Percentiles rank a stretch among this genome's conserved stretches.
Evolutionary conservation across 2,797 vertebrate species (phyloP).

Genomic region (Molossus molossus): DNA sequence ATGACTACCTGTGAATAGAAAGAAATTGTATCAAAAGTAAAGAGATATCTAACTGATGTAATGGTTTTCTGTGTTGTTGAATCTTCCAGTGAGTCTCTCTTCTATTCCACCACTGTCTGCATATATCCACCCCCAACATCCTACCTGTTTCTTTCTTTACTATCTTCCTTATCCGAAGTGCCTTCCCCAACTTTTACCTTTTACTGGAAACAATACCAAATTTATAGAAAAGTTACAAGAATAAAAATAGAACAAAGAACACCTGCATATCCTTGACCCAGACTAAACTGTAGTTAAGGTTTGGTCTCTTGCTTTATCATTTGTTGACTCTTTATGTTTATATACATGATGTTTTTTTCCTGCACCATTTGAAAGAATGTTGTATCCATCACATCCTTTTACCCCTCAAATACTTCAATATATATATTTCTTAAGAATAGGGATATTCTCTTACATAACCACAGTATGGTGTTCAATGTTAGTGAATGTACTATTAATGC

Average conservation of each 20-base stretch:
- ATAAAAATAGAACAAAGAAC: slow-evolving; percentile 17
- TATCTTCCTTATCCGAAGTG: neutral
- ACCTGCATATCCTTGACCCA: neutral
- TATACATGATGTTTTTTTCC: neutral
- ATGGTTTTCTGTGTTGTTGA: neutral
- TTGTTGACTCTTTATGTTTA: slow-evolving; percentile 26
- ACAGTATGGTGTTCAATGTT: neutral
- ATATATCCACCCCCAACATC: neutral
- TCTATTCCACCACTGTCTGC: neutral
- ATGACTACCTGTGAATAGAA: neutral
- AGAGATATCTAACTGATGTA: neutral
- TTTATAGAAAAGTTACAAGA: neutral
- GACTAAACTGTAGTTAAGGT: slow-evolving; percentile 3
- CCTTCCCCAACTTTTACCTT: neutral
- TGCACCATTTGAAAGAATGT: slow-evolving; percentile 26
- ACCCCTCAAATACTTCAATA: neutral
- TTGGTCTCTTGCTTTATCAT: slow-evolving; percentile 51
- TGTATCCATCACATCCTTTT: neutral
- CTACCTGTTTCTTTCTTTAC: neutral
- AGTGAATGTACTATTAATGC: neutral
- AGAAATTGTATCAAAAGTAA: neutral
- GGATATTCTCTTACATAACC: too few species aligned
- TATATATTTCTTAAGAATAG: neutral
- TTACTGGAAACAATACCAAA: slow-evolving; percentile 16
- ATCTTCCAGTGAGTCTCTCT: neutral